phyloP scores from a whole-genome alignment of 2,113 vertebrate species.

The Gadus chalcogrammus region DNA sequence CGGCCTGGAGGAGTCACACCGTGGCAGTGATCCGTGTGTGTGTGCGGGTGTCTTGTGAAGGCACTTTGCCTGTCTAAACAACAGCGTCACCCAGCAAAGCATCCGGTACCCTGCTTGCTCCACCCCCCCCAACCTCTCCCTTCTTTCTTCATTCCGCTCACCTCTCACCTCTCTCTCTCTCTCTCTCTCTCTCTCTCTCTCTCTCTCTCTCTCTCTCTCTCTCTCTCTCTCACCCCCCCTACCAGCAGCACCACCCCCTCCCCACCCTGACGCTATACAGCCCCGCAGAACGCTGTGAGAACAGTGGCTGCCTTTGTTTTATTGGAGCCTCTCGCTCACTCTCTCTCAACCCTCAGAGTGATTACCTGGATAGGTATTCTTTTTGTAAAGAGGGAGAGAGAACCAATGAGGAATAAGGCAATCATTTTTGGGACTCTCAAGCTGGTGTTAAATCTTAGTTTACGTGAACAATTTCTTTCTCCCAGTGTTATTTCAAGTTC shows the following conservation, averaged over 20 bases:
- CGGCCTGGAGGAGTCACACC: not conserved
- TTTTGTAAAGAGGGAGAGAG: not conserved
- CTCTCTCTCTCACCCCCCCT: not conserved
- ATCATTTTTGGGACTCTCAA: no score
- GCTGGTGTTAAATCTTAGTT: no score
- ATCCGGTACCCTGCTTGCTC: not conserved
- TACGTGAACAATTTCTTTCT: no score
- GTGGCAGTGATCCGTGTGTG: slow-evolving; percentile 6
- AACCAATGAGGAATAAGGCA: no score
- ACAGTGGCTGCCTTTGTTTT: slow-evolving; percentile 32
- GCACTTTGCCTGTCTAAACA: slow-evolving; percentile 27
- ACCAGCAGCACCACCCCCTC: not conserved
- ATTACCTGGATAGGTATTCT: slow-evolving; percentile 21
- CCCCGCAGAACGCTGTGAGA: not conserved
- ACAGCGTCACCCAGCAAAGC: slow-evolving; percentile 24
- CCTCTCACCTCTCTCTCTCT: not conserved
- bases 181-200: not conserved
- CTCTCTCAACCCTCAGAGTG: slow-evolving; percentile 13
- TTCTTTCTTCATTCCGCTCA: slow-evolving; percentile 10
- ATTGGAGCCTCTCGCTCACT: not conserved
- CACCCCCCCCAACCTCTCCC: slow-evolving; percentile 14
- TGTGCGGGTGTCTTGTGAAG: not conserved
- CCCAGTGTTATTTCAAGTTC: no score
- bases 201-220: not conserved
- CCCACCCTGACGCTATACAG: not conserved